Evolutionary conservation across 2,797 vertebrate species (phyloP).

Genomic region (Muraenolepis orangiensis): DNA sequence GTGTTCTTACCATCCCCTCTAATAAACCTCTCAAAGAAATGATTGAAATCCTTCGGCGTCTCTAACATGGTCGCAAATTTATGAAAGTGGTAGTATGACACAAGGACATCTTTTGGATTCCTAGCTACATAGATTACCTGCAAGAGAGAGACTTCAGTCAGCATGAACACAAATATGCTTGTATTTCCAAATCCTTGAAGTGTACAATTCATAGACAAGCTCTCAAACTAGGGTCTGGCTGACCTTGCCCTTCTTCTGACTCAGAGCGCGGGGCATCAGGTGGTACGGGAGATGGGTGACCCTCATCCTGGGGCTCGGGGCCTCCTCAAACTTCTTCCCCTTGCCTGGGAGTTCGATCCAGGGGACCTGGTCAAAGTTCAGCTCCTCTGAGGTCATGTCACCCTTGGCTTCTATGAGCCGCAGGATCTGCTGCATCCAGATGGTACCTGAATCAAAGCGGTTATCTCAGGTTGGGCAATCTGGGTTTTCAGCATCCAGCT

Average conservation of each 20-base stretch:
- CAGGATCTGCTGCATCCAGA: slow-evolving; percentile 72
- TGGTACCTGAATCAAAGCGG: slow-evolving; percentile 53
- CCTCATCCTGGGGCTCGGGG: slow-evolving; percentile 42
- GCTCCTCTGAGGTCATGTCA: slow-evolving; percentile 27
- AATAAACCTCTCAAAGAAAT: slow-evolving; percentile 66
- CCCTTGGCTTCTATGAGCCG: slow-evolving; percentile 56
- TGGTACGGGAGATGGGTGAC: slow-evolving; percentile 53
- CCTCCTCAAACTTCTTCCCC: slow-evolving; percentile 34
- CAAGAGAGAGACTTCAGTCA: not conserved
- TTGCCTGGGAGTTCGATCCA: slow-evolving; percentile 56
- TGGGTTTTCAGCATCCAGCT: not conserved
- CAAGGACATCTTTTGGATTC: slow-evolving; percentile 69
- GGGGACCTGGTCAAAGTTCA: slow-evolving; percentile 32
- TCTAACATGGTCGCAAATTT: slow-evolving; percentile 55
- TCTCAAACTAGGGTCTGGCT: slow-evolving; percentile 12
- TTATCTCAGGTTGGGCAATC: not conserved
- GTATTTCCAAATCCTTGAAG: not conserved
- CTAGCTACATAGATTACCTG: slow-evolving; percentile 69
- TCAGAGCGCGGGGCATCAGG: slow-evolving; percentile 54
- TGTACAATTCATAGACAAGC: not conserved
- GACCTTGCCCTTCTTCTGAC: slow-evolving; percentile 63
- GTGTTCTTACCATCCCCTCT: slow-evolving; percentile 51
- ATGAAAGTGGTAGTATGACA: slow-evolving; percentile 68
- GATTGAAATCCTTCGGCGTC: slow-evolving; percentile 57
- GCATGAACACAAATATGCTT: not conserved